These are phyloP conservation scores for Galaxias olidus DNA, from an alignment of 2,797 vertebrate species.

Conservation along the genomic window DNA sequence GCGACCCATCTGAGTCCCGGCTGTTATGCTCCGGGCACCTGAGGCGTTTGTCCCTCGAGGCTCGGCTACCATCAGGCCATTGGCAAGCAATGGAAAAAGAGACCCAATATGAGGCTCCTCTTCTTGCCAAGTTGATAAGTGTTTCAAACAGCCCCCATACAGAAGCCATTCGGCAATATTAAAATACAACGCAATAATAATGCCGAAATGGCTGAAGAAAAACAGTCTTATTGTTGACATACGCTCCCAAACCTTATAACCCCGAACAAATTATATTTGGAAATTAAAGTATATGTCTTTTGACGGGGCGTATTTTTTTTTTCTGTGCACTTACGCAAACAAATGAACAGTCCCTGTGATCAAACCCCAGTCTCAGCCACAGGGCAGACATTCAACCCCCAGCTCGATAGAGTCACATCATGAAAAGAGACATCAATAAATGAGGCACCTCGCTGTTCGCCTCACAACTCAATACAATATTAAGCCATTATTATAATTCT, in stretches of 20 bases:
- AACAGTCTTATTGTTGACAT: slow-evolving; percentile 58
- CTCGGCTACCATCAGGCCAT: slow-evolving; percentile 55
- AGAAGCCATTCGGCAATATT: slow-evolving; percentile 42
- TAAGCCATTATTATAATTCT: slow-evolving; percentile 70
- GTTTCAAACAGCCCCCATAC: slow-evolving; percentile 54
- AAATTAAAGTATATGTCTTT: slow-evolving; percentile 58
- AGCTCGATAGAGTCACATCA: slow-evolving; percentile 67
- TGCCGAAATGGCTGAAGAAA: slow-evolving; percentile 41
- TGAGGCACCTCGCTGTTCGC: slow-evolving; percentile 60
- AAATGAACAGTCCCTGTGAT: slow-evolving; percentile 62
- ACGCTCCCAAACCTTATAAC: slow-evolving; percentile 52
- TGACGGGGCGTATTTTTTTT: slow-evolving; percentile 37
- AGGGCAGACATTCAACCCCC: slow-evolving; percentile 75
- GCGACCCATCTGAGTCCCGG: slow-evolving; percentile 57
- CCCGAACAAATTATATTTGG: slow-evolving; percentile 56
- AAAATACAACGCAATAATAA: slow-evolving; percentile 42
- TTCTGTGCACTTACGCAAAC: slow-evolving; percentile 58
- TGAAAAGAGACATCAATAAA: slow-evolving; percentile 79
- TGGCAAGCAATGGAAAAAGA: slow-evolving; percentile 39
- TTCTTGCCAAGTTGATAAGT: slow-evolving; percentile 48
- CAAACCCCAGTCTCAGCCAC: slow-evolving; percentile 51
- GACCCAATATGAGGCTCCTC: slow-evolving; percentile 47
- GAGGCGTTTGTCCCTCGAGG: slow-evolving; percentile 50
- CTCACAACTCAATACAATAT: slow-evolving; percentile 42
- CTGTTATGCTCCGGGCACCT: slow-evolving; percentile 57